These are phyloP conservation scores for Lasioglossum leucozonium DNA, from an alignment of 2,888 invertebrate species.

Conservation along the genomic window DNA sequence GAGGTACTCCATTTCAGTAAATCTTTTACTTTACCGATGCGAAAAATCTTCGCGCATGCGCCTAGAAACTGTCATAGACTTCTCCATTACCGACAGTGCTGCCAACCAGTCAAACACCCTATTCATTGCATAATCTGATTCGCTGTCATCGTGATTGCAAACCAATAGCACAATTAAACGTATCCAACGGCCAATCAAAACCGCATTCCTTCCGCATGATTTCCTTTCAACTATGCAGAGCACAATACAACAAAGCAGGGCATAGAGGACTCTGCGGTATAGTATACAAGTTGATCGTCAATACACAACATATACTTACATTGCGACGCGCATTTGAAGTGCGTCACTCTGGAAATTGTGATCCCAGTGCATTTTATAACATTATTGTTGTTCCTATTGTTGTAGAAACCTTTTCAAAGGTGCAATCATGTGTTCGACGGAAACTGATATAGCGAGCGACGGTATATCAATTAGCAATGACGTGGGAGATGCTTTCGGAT, in stretches of 20 bases:
- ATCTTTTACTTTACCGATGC: too few relatives aligned
- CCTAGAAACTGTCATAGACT: too few relatives aligned
- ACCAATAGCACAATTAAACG: background rate
- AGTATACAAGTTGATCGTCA: background rate
- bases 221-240: background rate
- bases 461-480: slow-evolving; percentile 63
- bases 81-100: too few relatives aligned
- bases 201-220: too few relatives aligned
- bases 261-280: background rate
- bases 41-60: too few relatives aligned
- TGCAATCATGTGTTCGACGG: slow-evolving; percentile 49
- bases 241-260: background rate
- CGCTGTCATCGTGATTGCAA: background rate
- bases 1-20: too few relatives aligned
- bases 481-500: slow-evolving; percentile 81
- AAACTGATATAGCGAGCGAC: slow-evolving; percentile 40
- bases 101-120: too few relatives aligned
- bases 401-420: background rate
- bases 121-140: background rate
- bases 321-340: slow-evolving; percentile 11
- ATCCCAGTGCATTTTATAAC: slow-evolving; percentile 21
- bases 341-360: slow-evolving; percentile 36
- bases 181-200: too few relatives aligned
- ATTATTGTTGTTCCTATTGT: background rate
- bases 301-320: background rate